Base-by-base conservation (phyloP, 2,888 invertebrate species). In the Anodontia alba region DNA sequence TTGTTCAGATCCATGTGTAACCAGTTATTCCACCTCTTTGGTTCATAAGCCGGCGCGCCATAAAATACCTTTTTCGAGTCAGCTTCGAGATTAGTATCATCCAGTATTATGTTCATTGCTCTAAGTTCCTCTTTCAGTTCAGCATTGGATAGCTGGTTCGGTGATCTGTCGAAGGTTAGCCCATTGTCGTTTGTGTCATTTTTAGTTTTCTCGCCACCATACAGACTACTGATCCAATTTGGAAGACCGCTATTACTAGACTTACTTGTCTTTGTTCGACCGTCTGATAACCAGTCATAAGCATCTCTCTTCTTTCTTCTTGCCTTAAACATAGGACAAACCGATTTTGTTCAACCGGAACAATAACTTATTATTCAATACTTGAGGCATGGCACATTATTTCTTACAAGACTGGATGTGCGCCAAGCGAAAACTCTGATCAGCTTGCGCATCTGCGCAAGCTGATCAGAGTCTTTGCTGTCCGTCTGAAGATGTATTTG, bases 11-110 rank as follows among this genome's bases (percentile, higher is more conserved):
- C 33, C 76, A 49, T n/a, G 17, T 71, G 33, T 7, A 33, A 17
- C 62, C 54, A 54, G 20, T 57, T 74, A 38, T 76, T 76, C 80
- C 80, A 80, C 54, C 73, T 76, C n/a, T 46, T 29, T 0, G 80
- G 80, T 29, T 80, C 80, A 20, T 62, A 62, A 1, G 31, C 62
- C 17, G 62, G 62, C 54, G 54, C 26, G 15, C 54, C 54, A n/a
- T 54, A 54, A n/a, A 54, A 54, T 20, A 54, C 54, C 29, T 54
- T 54, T 26, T 54, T 54, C 8, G 54, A 54, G 29, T 12, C 12
- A 1, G 54, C 54, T 15, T 54, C 54, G 15, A 54, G 54, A 26
- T 54, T 54, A 3, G 54, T 54, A n/a, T 54, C 54, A 15, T 54
- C 26, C 26, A 54, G 29, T 26, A 23, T 26, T 23, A 26, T 8